A percentile compares a stretch with the other conserved stretches of the same genome.
Evolutionary conservation across 2,113 vertebrate species (phyloP).

Genomic region (Leucoraja erinaceus): DNA sequence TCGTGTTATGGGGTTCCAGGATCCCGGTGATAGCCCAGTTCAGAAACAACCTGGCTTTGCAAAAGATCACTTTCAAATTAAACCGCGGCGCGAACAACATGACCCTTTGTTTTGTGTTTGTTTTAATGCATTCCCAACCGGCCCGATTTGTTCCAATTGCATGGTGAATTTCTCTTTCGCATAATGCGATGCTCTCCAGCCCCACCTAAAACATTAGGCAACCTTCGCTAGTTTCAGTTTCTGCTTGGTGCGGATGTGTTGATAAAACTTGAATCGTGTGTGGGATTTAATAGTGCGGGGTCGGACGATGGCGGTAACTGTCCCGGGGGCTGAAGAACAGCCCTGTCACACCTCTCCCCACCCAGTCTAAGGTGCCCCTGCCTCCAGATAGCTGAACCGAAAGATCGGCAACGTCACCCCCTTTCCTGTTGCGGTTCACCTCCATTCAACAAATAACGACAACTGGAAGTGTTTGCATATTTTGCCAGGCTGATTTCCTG

Average conservation of each 20-base stretch:
- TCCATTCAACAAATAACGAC: slow-evolving; percentile 39
- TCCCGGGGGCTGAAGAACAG: neutral
- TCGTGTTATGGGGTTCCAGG: neutral
- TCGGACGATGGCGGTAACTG: neutral
- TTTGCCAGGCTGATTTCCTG: slow-evolving; percentile 33
- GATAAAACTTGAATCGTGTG: neutral
- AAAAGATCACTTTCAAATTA: slow-evolving; percentile 14
- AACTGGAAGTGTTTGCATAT: slow-evolving; percentile 37
- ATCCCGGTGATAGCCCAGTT: neutral
- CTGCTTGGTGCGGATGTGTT: neutral
- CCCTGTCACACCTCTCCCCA: neutral
- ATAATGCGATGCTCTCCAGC: neutral
- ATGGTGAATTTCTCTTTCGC: neutral
- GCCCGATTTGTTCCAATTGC: neutral
- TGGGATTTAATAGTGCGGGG: neutral
- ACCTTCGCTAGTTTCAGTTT: neutral
- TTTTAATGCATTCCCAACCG: neutral
- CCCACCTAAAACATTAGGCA: neutral
- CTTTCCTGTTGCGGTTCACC: slow-evolving; percentile 38
- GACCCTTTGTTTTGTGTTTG: neutral
- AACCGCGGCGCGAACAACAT: neutral
- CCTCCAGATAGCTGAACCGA: neutral
- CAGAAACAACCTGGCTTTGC: neutral
- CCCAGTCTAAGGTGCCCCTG: neutral
- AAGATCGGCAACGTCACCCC: slow-evolving; percentile 4